Conservation (phyloP, 1,140 invertebrate species). For the Campoletis sonorensis region DNA sequence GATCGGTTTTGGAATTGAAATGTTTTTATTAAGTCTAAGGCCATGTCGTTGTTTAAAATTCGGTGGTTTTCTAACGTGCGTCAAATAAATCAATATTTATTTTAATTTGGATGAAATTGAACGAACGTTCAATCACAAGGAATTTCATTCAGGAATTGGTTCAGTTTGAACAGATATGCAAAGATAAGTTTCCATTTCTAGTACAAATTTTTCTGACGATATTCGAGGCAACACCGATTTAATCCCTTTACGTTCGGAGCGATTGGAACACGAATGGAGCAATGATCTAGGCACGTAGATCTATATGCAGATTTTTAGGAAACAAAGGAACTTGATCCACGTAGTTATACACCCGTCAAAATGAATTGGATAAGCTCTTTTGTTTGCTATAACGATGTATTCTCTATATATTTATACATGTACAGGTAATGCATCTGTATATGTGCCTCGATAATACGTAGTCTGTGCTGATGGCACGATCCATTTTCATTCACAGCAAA, state of each 20-base stretch:
- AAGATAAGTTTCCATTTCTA: neutral
- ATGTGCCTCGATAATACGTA: neutral
- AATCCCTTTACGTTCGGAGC: neutral
- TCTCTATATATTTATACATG: neutral
- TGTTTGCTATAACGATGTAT: no score
- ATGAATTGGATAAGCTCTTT: neutral
- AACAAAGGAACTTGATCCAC: neutral
- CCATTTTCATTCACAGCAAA: conserved; percentile 33
- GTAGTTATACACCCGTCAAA: neutral
- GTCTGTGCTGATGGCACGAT: conserved; percentile 25
- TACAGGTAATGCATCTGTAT: neutral
- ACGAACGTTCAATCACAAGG: no score
- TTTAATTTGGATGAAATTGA: no score
- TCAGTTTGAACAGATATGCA: neutral
- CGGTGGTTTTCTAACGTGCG: no score
- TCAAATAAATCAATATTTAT: no score
- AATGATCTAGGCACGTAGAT: neutral
- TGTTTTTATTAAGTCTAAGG: no score
- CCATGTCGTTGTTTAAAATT: no score
- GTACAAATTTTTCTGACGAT: neutral
- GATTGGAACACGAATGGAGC: conserved; percentile 4
- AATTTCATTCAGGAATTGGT: neutral
- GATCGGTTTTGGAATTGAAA: no score
- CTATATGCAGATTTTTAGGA: neutral
- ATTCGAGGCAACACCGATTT: neutral